phyloP scores from a whole-genome alignment of 2,888 invertebrate genomes.

The Leucozona laternaria region DNA sequence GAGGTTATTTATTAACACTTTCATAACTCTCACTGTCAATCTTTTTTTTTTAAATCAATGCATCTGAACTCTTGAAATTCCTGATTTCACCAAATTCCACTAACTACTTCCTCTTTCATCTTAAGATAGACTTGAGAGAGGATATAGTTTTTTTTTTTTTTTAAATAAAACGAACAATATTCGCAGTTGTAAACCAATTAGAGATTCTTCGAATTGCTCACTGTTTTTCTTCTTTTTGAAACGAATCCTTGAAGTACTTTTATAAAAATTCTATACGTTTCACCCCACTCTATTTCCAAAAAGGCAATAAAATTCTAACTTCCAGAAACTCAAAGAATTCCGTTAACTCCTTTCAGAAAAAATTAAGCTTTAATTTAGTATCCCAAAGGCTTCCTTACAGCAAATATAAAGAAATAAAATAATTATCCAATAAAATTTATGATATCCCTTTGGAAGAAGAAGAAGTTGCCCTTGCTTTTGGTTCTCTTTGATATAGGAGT shows the following conservation, averaged over 20 bases:
- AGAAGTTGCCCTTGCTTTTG: background rate
- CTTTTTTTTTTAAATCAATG: background rate
- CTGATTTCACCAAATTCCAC: background rate
- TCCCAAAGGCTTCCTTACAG: slow-evolving; percentile 10
- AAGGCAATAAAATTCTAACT: slow-evolving; percentile 12
- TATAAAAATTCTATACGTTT: background rate
- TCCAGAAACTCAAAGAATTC: slow-evolving; percentile 5
- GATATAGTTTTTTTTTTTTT: background rate
- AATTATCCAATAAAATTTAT: slow-evolving; percentile 42
- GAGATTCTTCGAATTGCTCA: slow-evolving; percentile 9
- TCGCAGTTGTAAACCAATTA: slow-evolving; percentile 16
- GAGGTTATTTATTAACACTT: too few relatives aligned
- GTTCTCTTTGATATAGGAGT: background rate
- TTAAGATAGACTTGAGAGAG: background rate
- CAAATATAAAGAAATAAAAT: slow-evolving; percentile 17
- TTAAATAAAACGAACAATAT: background rate
- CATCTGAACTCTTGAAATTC: background rate
- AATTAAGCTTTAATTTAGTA: slow-evolving; percentile 33
- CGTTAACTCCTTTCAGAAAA: slow-evolving; percentile 28
- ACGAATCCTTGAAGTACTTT: background rate
- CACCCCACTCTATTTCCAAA: background rate
- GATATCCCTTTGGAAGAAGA: slow-evolving; percentile 10
- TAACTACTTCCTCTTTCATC: background rate
- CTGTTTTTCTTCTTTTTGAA: background rate
- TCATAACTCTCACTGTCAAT: background rate